These are phyloP conservation scores for Betta splendens DNA, from an alignment of 2,797 vertebrate species.

Conservation along the genomic window DNA sequence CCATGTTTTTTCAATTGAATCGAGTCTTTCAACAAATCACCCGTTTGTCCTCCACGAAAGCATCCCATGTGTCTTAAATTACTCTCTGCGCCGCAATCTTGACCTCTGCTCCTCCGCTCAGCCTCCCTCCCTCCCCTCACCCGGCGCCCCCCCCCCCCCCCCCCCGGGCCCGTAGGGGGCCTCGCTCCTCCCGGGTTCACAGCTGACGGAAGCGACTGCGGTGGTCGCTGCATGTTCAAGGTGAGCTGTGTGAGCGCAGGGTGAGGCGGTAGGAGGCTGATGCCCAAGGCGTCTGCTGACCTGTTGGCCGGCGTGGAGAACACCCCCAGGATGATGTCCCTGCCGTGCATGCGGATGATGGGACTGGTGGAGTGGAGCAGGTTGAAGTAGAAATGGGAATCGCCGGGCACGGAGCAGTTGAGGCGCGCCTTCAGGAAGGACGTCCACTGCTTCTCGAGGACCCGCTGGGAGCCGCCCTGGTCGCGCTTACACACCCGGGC, in stretches of 20 bases:
- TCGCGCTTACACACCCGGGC: slow-evolving; percentile 93
- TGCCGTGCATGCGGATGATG: slow-evolving; percentile 88
- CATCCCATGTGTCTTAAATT: slow-evolving; percentile 58
- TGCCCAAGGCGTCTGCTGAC: slow-evolving; percentile 72
- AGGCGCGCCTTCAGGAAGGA: slow-evolving; percentile 95
- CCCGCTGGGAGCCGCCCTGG: slow-evolving; percentile 91
- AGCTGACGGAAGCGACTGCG: slow-evolving; percentile 34
- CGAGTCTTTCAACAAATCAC: slow-evolving; percentile 60
- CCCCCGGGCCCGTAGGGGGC: slow-evolving; percentile 25
- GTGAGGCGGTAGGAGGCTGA: too few relatives aligned
- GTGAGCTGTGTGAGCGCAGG: slow-evolving; percentile 18
- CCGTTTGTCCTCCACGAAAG: slow-evolving; percentile 55
- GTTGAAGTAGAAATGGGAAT: slow-evolving; percentile 97
- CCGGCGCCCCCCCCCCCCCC: slow-evolving; percentile 37
- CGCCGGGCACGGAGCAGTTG: slow-evolving; percentile 94
- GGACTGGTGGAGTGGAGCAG: slow-evolving; percentile 93
- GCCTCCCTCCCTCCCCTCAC: slow-evolving; percentile 34
- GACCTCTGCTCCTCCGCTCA: slow-evolving; percentile 48
- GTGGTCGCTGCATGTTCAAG: slow-evolving; percentile 34
- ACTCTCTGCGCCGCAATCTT: slow-evolving; percentile 40
- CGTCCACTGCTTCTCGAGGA: slow-evolving; percentile 97
- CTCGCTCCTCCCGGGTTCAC: slow-evolving; percentile 34
- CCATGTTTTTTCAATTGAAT: slow-evolving; percentile 55
- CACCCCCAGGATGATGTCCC: slow-evolving; percentile 89
- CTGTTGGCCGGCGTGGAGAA: slow-evolving; percentile 96